A percentile compares a stretch with the other conserved stretches of the same genome.
These are phyloP conservation scores for Hipposideros armiger DNA, from an alignment of 2,113 vertebrate species.

Conservation along the genomic window DNA sequence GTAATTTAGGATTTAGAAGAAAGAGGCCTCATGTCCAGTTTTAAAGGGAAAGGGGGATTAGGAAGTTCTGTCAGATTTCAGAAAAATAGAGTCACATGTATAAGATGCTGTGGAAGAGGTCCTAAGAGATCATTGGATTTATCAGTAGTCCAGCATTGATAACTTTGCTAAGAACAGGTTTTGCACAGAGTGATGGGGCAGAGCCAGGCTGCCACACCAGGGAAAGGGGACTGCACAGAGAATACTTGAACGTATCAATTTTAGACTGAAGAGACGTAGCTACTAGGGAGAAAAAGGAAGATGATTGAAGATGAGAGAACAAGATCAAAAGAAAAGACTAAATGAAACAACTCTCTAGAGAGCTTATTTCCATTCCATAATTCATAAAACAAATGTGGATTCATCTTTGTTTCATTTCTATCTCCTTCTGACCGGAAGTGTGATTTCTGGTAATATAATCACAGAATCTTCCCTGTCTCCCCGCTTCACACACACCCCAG, in stretches of 20 bases:
- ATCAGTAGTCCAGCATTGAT: neutral
- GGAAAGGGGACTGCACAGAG: neutral
- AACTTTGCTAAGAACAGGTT: neutral
- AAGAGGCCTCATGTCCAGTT: neutral
- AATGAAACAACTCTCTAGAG: conserved; percentile 52
- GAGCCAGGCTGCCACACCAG: neutral
- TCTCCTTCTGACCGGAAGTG: neutral
- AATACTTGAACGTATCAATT: conserved; percentile 64
- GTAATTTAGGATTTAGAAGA: neutral
- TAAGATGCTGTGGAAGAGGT: neutral
- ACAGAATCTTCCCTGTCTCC: neutral
- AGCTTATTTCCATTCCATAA: conserved; percentile 15
- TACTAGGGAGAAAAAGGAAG: conserved; percentile 22
- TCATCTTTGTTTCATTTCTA: conserved; percentile 30
- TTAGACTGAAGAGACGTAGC: conserved; percentile 63
- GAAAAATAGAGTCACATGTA: neutral
- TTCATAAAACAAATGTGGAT: conserved; percentile 61
- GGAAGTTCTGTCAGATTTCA: neutral
- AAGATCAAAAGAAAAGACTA: conserved; percentile 40
- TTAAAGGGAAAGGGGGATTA: neutral
- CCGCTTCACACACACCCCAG: neutral
- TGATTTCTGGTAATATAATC: conserved; percentile 31
- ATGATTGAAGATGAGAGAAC: conserved; percentile 64
- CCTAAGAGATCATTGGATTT: neutral
- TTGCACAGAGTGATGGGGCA: neutral